Conservation (phyloP, 2,113 vertebrate genomes). For the Cygnus buccinator region DNA sequence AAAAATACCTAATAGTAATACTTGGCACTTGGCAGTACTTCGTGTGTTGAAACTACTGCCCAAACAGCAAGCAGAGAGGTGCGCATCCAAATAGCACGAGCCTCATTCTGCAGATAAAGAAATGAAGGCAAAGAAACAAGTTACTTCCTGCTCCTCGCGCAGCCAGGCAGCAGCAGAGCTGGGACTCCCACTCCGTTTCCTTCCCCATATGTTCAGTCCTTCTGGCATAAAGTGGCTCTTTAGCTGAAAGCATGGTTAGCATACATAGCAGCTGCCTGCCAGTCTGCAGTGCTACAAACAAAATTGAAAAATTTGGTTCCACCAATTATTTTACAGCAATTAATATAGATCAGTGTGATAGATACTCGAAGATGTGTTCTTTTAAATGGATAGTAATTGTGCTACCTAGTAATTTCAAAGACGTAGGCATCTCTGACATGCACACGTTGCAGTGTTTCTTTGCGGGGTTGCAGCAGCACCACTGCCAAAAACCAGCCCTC, state of each 20-base stretch:
- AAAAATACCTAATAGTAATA: background rate
- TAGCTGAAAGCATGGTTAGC: background rate
- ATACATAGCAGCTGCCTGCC: background rate
- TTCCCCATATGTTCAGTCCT: background rate
- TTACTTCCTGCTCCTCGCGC: background rate
- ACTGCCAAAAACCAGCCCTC: background rate
- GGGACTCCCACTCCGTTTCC: background rate
- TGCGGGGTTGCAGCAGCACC: background rate
- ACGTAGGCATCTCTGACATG: background rate
- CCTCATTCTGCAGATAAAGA: background rate
- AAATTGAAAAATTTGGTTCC: background rate
- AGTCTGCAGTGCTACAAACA: background rate
- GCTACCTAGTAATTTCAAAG: background rate
- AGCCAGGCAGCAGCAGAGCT: background rate
- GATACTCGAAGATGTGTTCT: background rate
- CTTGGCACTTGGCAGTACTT: background rate
- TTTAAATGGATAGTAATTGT: background rate
- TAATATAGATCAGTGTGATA: background rate
- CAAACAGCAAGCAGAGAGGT: background rate
- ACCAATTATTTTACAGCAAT: background rate
- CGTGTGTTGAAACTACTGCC: background rate
- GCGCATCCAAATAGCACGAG: rapidly evolving
- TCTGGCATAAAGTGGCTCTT: background rate
- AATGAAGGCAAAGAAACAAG: background rate
- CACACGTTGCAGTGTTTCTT: background rate